phyloP scores from a whole-genome alignment of 1,140 invertebrate genomes.

The Bombus sylvicola region DNA sequence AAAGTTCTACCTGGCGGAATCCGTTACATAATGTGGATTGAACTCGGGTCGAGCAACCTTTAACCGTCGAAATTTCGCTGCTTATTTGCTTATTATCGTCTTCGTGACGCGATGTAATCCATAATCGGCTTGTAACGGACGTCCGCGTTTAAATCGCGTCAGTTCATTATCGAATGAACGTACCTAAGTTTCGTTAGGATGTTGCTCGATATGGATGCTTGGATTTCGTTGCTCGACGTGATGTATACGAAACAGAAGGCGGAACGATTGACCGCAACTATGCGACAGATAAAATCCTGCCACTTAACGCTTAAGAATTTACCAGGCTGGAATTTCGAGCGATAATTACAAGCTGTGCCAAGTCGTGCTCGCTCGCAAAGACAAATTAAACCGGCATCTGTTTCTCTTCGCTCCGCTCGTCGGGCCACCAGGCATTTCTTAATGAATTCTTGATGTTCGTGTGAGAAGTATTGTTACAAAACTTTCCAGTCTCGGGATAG shows the following conservation, averaged over 20 bases:
- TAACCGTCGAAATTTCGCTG: constrained; percentile 8
- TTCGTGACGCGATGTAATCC: neutral
- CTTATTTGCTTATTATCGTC: constrained; percentile 26
- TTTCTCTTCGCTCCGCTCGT: constrained; percentile 41
- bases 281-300: constrained; percentile 54
- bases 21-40: constrained; percentile 16
- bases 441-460: constrained; percentile 66
- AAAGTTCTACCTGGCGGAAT: constrained; percentile 14
- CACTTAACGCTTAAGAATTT: constrained; percentile 51
- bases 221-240: neutral
- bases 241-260: constrained; percentile 15
- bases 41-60: neutral
- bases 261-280: constrained; percentile 31
- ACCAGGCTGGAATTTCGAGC: constrained; percentile 51
- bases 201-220: neutral
- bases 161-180: neutral
- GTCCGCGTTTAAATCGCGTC: too few relatives aligned
- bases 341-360: constrained; percentile 65
- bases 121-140: neutral
- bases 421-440: constrained; percentile 58
- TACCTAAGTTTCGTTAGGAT: too few relatives aligned
- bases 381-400: constrained; percentile 63
- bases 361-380: constrained; percentile 51
- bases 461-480: constrained; percentile 51
- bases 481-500: constrained; percentile 20